Base-by-base conservation (phyloP, 2,113 vertebrate genomes). In the Gobiocypris rarus region DNA sequence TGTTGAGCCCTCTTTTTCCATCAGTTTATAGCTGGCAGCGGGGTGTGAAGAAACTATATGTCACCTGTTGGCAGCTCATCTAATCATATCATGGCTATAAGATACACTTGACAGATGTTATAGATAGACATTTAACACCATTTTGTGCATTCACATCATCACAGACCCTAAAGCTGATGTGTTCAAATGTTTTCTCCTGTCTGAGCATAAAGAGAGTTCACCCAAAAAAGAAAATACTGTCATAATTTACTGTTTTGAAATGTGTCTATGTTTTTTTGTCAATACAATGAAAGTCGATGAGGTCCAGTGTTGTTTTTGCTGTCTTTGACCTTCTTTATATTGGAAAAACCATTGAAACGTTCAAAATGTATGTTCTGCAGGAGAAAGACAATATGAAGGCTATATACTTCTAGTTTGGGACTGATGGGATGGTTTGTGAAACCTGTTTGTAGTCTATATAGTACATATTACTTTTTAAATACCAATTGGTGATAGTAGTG, bases 71-170 rank as follows among this genome's bases (percentile, higher is more conserved):
- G 69, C 26, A 75, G 45, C 48, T 3, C 24, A 52, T 5, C 26
- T 75, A 52, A 52, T 48, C 43, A 48, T 45, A 48, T 19, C 11
- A 50, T 28, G 41, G 54, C 48, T 26, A 75, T 7, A 38, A 34
- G 56, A 67, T 83, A 58, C 13, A 52, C 59, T 28, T 56, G 70
- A 81, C 70, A 48, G 67, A 75, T 74, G 45, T n/a, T 71, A 54
- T 48, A 61, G 59, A 58, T 71, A 15, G 67, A 67, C 43, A 85
- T 50, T 31, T 26, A 31, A 56, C 67, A 63, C 67, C 45, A 71
- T 26, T 48, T 22, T 73, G n/a, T 28, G 54, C 3, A 65, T 24
- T n/a, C 24, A 74, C 50, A 41, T 56, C 28, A 41, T 48, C 31
- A n/a, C 24, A 73, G 9, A 54, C n/a, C 6, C 28, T 43, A 28